phyloP scores from a whole-genome alignment of 2,888 invertebrate genomes.

The Limenitis camilla region DNA sequence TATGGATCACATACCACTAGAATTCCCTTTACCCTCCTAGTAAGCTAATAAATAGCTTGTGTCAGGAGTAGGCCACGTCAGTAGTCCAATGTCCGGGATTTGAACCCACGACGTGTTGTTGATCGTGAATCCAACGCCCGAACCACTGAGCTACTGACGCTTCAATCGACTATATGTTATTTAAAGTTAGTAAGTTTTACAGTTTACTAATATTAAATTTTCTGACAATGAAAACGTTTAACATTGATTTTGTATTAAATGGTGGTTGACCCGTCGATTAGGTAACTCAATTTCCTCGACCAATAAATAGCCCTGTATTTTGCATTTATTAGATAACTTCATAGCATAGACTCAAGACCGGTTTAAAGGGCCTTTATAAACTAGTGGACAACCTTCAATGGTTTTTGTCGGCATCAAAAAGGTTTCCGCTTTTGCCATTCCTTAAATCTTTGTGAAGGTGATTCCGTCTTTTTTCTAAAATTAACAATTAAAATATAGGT shows the following conservation, averaged over 20 bases:
- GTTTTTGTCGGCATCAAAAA: slow-evolving; percentile 33
- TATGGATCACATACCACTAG: too few relatives aligned
- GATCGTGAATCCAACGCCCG: too few relatives aligned
- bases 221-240: neutral
- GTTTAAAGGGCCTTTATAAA: slow-evolving; percentile 33
- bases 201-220: neutral
- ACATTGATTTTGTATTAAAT: neutral
- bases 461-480: slow-evolving; percentile 23
- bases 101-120: too few relatives aligned
- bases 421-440: slow-evolving; percentile 34
- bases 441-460: slow-evolving; percentile 26
- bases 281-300: slow-evolving; percentile 29
- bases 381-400: slow-evolving; percentile 30
- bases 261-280: slow-evolving; percentile 1
- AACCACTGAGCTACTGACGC: too few relatives aligned
- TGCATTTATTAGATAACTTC: slow-evolving; percentile 33
- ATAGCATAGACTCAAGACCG: slow-evolving; percentile 25
- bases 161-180: too few relatives aligned
- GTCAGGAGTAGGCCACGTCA: too few relatives aligned
- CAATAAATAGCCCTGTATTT: slow-evolving; percentile 28
- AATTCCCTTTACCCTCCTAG: too few relatives aligned
- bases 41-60: too few relatives aligned
- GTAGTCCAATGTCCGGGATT: too few relatives aligned
- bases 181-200: too few relatives aligned
- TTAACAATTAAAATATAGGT: neutral